These are phyloP conservation scores for Rhopalosiphum padi DNA, from an alignment of 1,140 invertebrate genomes.

Conservation along the genomic window DNA sequence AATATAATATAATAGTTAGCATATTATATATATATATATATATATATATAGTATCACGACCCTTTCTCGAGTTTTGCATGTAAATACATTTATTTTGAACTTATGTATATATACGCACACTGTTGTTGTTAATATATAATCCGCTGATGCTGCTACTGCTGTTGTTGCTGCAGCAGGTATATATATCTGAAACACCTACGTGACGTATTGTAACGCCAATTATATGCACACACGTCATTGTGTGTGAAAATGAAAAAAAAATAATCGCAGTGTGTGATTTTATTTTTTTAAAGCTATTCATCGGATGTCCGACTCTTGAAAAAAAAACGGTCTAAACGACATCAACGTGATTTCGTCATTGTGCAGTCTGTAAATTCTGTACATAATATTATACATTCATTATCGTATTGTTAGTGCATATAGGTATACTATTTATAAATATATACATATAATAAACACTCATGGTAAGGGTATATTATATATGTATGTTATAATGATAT, in stretches of 20 bases:
- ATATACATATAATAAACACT: neutral
- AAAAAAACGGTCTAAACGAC: neutral
- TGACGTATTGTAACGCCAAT: neutral
- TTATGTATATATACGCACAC: neutral
- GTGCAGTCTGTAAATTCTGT: neutral
- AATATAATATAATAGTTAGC: neutral
- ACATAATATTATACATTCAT: neutral
- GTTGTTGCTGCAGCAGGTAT: neutral
- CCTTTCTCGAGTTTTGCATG: neutral
- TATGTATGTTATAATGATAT: neutral
- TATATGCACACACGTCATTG: neutral
- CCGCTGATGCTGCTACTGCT: neutral
- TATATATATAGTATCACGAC: neutral
- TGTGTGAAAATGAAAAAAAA: neutral
- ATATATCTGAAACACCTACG: neutral
- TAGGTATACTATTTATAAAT: neutral
- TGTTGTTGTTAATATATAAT: neutral
- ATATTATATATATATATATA: neutral
- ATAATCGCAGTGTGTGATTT: neutral
- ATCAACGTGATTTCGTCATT: neutral
- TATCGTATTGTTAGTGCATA: neutral
- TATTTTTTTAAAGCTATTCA: conserved; percentile 3
- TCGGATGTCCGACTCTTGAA: neutral
- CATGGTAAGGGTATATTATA: neutral
- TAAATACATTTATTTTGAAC: too few relatives aligned